Evolutionary conservation across 2,113 vertebrate genomes (phyloP).

Genomic region (Maccullochella peelii): DNA sequence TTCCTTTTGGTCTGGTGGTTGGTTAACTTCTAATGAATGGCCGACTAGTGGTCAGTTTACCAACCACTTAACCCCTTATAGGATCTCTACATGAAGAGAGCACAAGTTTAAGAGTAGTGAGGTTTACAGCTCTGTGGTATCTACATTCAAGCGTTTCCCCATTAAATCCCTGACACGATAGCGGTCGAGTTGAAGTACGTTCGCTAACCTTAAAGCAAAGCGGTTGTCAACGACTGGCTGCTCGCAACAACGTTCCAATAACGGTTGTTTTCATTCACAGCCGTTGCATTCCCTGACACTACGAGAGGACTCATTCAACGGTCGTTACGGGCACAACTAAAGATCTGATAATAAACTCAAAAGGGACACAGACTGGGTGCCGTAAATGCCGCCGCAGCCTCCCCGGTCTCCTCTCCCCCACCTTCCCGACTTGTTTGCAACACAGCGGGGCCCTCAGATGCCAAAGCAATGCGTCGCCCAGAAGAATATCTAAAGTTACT

Average conservation of each 20-base stretch:
- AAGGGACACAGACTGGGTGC: conserved; percentile 12
- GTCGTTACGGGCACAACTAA: background rate
- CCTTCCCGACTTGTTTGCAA: conserved; percentile 52
- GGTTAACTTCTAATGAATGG: conserved; percentile 14
- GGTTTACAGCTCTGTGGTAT: background rate
- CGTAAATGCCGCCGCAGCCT: conserved; percentile 51
- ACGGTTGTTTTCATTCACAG: background rate
- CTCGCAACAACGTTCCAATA: background rate
- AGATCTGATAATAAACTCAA: conserved; percentile 2
- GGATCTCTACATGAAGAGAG: background rate
- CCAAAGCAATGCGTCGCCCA: conserved; percentile 41
- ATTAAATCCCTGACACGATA: background rate
- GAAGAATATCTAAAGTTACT: conserved; percentile 61
- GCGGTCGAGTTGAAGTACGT: background rate
- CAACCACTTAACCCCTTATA: background rate
- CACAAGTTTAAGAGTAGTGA: background rate
- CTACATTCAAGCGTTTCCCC: background rate
- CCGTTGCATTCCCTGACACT: background rate
- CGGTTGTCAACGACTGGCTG: background rate
- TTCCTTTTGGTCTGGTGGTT: background rate
- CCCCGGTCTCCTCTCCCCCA: conserved; percentile 25
- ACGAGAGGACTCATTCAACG: background rate
- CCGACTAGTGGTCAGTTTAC: background rate
- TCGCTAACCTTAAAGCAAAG: conserved; percentile 2
- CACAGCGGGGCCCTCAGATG: conserved; percentile 54